Base-by-base conservation (phyloP, 2,888 invertebrate species). In the Caenorhabditis afra region DNA sequence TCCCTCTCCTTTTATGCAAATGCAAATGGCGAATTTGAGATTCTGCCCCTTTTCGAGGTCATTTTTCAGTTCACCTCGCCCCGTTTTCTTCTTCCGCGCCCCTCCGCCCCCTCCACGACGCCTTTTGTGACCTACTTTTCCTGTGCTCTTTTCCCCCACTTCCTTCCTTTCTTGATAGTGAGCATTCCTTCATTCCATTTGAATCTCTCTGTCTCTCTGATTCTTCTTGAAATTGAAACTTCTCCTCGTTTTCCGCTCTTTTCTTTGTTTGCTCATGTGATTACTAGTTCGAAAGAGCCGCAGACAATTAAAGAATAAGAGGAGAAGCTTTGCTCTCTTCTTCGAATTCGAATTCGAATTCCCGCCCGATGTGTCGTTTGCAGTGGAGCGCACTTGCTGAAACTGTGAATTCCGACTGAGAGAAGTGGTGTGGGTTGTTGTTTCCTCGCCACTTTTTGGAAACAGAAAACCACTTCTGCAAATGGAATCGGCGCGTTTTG, bases 21-120 rank as follows among this genome's bases (percentile, higher is more conserved):
- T 57, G 67, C 58, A 66, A 57, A 66, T 65, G 4, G 55, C 11
- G 55, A 55, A 55, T 57, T 39, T 18, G 52, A 67, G 22, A 49
- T 37, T 44, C 8, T n/a, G 35, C 14, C 14, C 10, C 22, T 18
- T 65, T 35, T 20, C 49, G 47, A 58, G 57, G 57, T 67, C 67
- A 50, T 47, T 58, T 57, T 50, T 67, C 67, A 50, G 57, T 58
- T 57, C 41, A 67, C 58, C 45, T 44, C 52, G 16, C 12, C 12
- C 29, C 29, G 29, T 7, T 29, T 41, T 11, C 11, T 41, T 41
- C 41, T 3, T 4, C 41, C 41, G 37, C n/a, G n/a, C n/a, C n/a
- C n/a, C n/a, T n/a, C n/a, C n/a, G n/a, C n/a, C n/a, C n/a, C n/a
- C n/a, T n/a, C n/a, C n/a, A n/a, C n/a, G n/a, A n/a, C n/a, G n/a